These are phyloP conservation scores for Pipistrellus nathusii DNA, from an alignment of 2,797 vertebrate species.

Conservation along the genomic window DNA sequence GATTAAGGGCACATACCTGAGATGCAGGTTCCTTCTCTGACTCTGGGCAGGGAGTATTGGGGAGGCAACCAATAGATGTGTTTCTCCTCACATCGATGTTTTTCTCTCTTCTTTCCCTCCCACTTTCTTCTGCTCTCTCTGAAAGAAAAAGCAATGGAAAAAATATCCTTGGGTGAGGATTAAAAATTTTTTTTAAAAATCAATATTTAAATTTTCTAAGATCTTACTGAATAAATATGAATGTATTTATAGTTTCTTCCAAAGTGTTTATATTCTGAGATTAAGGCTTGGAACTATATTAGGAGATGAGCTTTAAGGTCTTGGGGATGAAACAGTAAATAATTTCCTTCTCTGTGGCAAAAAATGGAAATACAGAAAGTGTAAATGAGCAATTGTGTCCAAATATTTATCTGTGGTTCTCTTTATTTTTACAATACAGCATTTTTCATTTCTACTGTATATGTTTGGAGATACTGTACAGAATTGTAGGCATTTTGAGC, in stretches of 20 bases:
- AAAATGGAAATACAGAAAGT: slow-evolving; percentile 42
- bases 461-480: neutral
- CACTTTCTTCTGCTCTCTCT: neutral
- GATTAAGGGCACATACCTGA: neutral
- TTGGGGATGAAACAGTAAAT: slow-evolving; percentile 27
- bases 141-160: neutral
- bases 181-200: neutral
- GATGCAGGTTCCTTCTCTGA: neutral
- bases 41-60: neutral
- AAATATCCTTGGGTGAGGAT: neutral
- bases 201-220: slow-evolving; percentile 1
- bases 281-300: slow-evolving; percentile 43
- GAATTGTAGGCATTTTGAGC: neutral
- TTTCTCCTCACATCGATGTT: neutral
- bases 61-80: neutral
- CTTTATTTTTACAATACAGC: neutral
- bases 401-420: slow-evolving; percentile 41
- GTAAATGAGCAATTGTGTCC: neutral
- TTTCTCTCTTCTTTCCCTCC: neutral
- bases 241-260: slow-evolving; percentile 1
- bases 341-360: slow-evolving; percentile 39
- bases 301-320: neutral
- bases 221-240: slow-evolving; percentile 18
- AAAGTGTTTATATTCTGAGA: slow-evolving; percentile 38
- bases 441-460: neutral